Percentiles rank a stretch among this genome's conserved stretches.
Conservation (phyloP, 2,797 vertebrate species). For the Leptatherina wallacei region DNA sequence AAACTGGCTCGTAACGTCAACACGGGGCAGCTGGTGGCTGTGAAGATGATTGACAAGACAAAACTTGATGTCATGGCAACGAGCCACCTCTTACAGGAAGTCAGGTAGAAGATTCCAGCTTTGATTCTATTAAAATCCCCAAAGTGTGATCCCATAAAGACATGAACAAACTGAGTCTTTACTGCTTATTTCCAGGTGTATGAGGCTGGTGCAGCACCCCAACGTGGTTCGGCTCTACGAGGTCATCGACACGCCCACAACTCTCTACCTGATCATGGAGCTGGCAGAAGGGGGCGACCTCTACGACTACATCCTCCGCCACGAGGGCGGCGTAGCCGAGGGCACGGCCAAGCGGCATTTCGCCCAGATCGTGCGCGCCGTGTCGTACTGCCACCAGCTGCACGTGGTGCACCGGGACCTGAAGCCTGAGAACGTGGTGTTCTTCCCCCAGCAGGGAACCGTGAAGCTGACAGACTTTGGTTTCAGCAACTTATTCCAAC, state of each 20-base stretch:
- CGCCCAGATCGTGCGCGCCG: constrained; percentile 88
- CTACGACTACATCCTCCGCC: constrained; percentile 90
- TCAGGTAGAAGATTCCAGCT: constrained; percentile 69
- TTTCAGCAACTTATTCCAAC: constrained; percentile 91
- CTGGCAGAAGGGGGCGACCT: constrained; percentile 90
- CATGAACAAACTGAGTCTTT: too few species aligned
- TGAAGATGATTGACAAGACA: constrained; percentile 93
- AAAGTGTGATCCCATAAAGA: too few species aligned
- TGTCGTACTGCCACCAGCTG: constrained; percentile 89
- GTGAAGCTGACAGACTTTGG: constrained; percentile 92
- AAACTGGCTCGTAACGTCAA: constrained; percentile 88
- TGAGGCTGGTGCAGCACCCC: constrained; percentile 92
- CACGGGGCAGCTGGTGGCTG: constrained; percentile 89
- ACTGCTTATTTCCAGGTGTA: constrained; percentile 73
- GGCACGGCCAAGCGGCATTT: constrained; percentile 87
- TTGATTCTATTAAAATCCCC: background rate
- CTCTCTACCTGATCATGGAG: constrained; percentile 92
- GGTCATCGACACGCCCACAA: constrained; percentile 90
- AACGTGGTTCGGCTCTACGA: constrained; percentile 91
- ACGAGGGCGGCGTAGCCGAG: constrained; percentile 87
- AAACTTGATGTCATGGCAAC: constrained; percentile 86
- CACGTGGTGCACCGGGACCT: constrained; percentile 91
- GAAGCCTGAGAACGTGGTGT: constrained; percentile 92
- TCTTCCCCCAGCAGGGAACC: constrained; percentile 89
- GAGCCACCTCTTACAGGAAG: constrained; percentile 90